Evolutionary conservation across 1,140 invertebrate genomes (phyloP), one percentile per base, ranked within the genome.

Genomic region (Pararge aegeria): DNA sequence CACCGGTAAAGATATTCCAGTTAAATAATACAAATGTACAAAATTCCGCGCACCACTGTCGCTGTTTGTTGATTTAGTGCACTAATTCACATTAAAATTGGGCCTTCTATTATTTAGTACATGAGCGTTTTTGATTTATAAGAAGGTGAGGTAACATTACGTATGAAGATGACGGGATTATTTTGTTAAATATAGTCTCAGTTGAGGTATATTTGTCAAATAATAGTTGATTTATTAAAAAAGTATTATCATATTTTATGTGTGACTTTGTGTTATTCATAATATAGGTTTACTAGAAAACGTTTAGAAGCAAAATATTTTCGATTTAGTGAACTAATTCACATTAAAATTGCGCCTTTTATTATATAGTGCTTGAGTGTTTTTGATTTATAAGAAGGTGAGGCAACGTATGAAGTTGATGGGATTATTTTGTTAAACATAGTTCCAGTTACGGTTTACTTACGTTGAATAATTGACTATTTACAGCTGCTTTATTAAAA

Each of bases 21-120:
- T 18, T 42, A 42, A 42, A 42, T 42, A 42, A 42, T 29, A 46
- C 59, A 52, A 54, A 61, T 40, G 42, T 42, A 42, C 44, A 20
- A 34, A 40, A 21, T 52, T 50, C 9, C 51, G 48, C 24, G 15
- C 15, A 5, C n/a, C 21, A 18, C 40, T 18, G 48, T n/a, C 44
- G 19, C 12, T n/a, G 2, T 19, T n/a, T 12, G 38, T 21, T 46
- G 44, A 46, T 46, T 46, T 46, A 46, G 20, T 46, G 44, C 0
- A 42, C 13, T 42, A 42, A 42, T 42, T 7, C 38, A 42, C 38
- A 42, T 42, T 42, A 42, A 42, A 42, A 42, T 42, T 42, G 16
- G 38, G 38, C 38, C 38, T 42, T 42, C n/a, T 42, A 42, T 42
- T 42, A 18, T 42, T 42, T 42, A 16, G 16, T 42, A 15, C 13